Base-by-base conservation (phyloP, 2,888 invertebrate species). In the Tenthredo scrophulariae region DNA sequence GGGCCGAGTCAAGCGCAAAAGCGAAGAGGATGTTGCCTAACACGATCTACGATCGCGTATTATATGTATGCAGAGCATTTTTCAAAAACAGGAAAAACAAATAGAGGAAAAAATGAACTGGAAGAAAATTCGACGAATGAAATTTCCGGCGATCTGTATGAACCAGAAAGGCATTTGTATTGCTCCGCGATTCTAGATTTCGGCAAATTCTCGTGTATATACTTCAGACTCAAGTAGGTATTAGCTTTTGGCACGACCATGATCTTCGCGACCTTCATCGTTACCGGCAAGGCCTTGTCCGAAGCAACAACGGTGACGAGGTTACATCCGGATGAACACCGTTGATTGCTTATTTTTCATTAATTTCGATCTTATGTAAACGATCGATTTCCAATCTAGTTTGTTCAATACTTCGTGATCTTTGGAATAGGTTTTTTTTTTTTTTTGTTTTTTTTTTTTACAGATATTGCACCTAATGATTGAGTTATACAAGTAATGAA, bases 221-320 rank as follows among this genome's bases (percentile, higher is more conserved):
- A 75, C 29, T 54, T 54, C 18, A 33, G 46, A 26, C 54, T 77
- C 33, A 1, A 22, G 29, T 77, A 26, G 26, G 43, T 54, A 22
- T 54, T 58, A 80, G 54, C 29, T 54, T 77, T 80, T 62, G 62
- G 58, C 40, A 80, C 80, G 80, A 40, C 80, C 80, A 33, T 83
- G 46, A 67, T 83, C 70, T 62, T 86, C 84, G 84, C 86, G 88
- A 87, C 88, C 88, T 88, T 88, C 88, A 74, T 26, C 62, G 72
- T 54, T 84, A 18, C 37, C 26, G 79, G 79, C 67, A 75, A 87
- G 79, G 58, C 86, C 74, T 85, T 54, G 80, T 74, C 77, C 84
- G 77, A 84, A 65, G 46, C 15, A 62, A 22, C 40, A 13, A 77
- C 62, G 37, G 18, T 62, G 83, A 67, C 46, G 67, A 46, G 26